A percentile compares a stretch with the other conserved stretches of the same genome.
Evolutionary conservation across 2,888 invertebrate species (phyloP).

Genomic region (Pemphredon lugubris): DNA sequence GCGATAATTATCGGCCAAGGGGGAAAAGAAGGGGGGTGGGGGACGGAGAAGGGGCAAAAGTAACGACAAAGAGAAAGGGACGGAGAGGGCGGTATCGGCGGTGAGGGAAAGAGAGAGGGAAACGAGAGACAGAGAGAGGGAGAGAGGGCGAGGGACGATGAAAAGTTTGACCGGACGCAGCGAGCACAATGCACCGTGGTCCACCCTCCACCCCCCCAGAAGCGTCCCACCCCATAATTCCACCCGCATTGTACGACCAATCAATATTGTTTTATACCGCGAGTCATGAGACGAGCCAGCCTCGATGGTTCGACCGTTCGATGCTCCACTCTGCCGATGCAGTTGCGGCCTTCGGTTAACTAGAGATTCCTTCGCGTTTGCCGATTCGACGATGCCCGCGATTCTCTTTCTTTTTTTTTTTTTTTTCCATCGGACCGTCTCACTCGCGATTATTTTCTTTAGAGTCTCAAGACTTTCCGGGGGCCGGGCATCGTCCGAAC

Average conservation of each 20-base stretch:
- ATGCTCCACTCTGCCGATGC: conserved; percentile 57
- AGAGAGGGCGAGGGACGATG: conserved; percentile 66
- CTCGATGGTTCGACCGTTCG: conserved; percentile 64
- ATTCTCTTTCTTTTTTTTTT: too few species aligned
- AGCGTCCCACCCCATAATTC: conserved; percentile 74
- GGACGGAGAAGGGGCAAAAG: conserved; percentile 18
- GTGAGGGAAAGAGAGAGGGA: conserved; percentile 36
- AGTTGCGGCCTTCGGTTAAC: conserved; percentile 21
- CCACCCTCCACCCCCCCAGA: conserved; percentile 65
- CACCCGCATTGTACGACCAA: conserved; percentile 77
- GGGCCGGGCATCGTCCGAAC: conserved; percentile 1
- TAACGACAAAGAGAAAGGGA: conserved; percentile 36
- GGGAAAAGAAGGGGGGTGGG: conserved; percentile 38
- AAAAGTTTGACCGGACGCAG: conserved; percentile 69
- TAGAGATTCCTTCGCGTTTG: conserved; percentile 49
- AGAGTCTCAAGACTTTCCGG: conserved; percentile 40
- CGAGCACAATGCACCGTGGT: conserved; percentile 77
- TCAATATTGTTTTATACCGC: conserved; percentile 78
- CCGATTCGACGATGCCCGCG: conserved; percentile 1
- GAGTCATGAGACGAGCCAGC: conserved; percentile 71
- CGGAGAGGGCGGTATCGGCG: conserved; percentile 58
- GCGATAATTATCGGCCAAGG: conserved; percentile 75
- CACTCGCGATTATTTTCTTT: conserved; percentile 31
- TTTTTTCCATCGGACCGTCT: conserved; percentile 28
- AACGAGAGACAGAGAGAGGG: conserved; percentile 37